Conservation (phyloP, 2,797 vertebrate species). For the Crenuchus spilurus region DNA sequence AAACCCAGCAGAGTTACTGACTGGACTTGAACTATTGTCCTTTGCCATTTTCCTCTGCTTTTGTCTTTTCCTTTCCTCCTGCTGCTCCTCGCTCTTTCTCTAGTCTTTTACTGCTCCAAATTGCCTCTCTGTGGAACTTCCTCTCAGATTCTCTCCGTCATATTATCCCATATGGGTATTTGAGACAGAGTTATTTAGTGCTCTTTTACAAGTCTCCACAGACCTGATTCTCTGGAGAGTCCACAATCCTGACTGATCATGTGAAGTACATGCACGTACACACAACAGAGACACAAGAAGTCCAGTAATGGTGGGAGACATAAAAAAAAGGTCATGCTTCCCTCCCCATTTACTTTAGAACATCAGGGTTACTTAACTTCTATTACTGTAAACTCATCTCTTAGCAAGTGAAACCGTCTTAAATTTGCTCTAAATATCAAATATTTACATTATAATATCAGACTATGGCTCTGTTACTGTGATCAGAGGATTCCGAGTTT, state of each 20-base stretch:
- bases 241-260: constrained; percentile 25
- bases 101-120: constrained; percentile 48
- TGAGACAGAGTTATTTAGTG: constrained; percentile 34
- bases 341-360: too few species aligned
- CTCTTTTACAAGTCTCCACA: constrained; percentile 19
- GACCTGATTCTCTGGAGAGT: constrained; percentile 17
- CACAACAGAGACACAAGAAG: constrained; percentile 4
- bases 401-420: too few species aligned
- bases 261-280: constrained; percentile 8
- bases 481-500: too few species aligned
- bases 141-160: constrained; percentile 22
- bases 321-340: not conserved
- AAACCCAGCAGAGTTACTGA: constrained; percentile 20
- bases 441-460: too few species aligned
- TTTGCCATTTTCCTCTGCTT: constrained; percentile 13
- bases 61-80: not conserved
- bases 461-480: too few species aligned
- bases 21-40: constrained; percentile 24
- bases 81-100: constrained; percentile 17
- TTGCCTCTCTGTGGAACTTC: constrained; percentile 52
- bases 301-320: not conserved
- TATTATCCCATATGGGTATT: constrained; percentile 25
- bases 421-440: too few species aligned
- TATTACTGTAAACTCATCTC: too few species aligned
- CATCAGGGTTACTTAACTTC: too few species aligned